Percentiles rank a stretch among this genome's conserved stretches.
Evolutionary conservation across 2,797 vertebrate species (phyloP).

Genomic region (Cossypha heuglini): DNA sequence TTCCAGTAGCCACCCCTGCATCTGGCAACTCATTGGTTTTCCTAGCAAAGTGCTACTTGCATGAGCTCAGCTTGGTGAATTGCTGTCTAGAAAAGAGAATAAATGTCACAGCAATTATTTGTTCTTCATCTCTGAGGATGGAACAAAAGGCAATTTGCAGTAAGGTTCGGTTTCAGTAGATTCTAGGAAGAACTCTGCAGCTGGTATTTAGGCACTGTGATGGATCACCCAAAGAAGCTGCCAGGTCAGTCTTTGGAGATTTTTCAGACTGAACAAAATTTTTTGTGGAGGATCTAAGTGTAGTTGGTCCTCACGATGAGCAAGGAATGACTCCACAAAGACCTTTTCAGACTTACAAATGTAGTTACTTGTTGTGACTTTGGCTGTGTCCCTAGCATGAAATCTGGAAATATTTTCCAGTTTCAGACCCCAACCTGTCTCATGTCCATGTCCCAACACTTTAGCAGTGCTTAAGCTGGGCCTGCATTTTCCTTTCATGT

Average conservation of each 20-base stretch:
- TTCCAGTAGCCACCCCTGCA: not conserved
- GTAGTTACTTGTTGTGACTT: not conserved
- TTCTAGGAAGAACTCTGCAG: not conserved
- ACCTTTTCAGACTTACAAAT: not conserved
- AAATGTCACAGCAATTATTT: not conserved
- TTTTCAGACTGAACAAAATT: not conserved
- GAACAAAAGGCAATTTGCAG: not conserved
- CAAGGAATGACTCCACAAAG: not conserved
- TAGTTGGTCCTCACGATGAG: not conserved
- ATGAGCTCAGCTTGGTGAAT: not conserved
- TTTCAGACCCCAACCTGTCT: not conserved
- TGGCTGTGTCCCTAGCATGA: not conserved
- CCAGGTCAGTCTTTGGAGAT: not conserved
- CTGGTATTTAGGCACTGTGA: not conserved
- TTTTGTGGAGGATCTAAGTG: not conserved
- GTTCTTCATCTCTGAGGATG: not conserved
- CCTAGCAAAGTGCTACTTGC: not conserved
- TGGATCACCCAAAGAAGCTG: not conserved
- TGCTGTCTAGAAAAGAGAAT: not conserved
- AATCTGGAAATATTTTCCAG: not conserved
- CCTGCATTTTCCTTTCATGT: not conserved
- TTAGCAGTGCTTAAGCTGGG: not conserved
- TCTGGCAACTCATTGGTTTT: not conserved
- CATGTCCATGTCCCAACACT: accelerated
- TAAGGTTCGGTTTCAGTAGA: not conserved